phyloP scores from a whole-genome alignment of 2,797 vertebrate genomes.

The Psittacula derbiana region DNA sequence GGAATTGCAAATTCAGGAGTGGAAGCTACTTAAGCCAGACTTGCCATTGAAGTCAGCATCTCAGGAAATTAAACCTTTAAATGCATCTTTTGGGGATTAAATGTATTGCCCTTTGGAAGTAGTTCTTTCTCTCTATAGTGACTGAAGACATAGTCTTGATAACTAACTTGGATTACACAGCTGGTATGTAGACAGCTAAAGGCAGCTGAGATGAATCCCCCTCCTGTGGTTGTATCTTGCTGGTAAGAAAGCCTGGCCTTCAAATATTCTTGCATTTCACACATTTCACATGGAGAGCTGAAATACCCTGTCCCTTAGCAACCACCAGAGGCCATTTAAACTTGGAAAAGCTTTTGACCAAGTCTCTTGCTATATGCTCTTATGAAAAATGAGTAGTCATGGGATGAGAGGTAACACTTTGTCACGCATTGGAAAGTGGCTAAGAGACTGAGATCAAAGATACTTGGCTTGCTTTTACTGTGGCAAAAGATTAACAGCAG shows the following conservation, averaged over 20 bases:
- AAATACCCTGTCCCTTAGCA: conserved; percentile 12
- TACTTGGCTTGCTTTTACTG: neutral
- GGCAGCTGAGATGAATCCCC: neutral
- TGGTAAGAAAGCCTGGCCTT: neutral
- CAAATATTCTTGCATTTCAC: neutral
- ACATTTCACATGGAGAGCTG: neutral
- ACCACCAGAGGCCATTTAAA: neutral
- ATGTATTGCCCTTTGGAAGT: neutral
- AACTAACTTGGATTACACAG: neutral
- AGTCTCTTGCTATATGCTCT: neutral
- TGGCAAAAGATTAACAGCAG: neutral
- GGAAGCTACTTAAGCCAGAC: neutral
- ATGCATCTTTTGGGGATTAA: neutral
- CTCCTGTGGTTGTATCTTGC: neutral
- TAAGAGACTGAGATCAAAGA: conserved; percentile 13
- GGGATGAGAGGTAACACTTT: neutral
- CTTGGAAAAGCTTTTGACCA: conserved; percentile 17
- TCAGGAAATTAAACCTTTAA: neutral
- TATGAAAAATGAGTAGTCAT: neutral
- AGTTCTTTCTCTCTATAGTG: neutral
- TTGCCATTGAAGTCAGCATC: neutral
- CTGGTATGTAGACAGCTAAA: neutral
- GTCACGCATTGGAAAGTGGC: neutral
- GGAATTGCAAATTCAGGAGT: neutral
- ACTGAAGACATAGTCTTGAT: neutral